Conservation (phyloP, 2,888 invertebrate genomes). For the Orthosia gracilis region DNA sequence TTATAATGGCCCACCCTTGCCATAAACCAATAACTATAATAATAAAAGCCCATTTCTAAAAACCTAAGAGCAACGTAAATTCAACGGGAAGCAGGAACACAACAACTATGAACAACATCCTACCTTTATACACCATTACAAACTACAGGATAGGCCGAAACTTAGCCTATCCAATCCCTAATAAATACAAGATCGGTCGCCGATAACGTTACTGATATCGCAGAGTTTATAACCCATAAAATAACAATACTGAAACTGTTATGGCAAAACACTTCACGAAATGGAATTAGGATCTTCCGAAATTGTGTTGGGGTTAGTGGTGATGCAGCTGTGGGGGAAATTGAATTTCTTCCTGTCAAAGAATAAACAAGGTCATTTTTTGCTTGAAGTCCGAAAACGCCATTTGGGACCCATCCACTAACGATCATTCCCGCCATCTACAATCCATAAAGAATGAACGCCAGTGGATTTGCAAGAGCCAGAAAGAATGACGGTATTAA, state of each 20-base stretch:
- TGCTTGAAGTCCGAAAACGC: too few relatives aligned
- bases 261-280: slow-evolving; percentile 45
- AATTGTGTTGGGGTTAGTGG: slow-evolving; percentile 23
- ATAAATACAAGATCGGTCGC: slow-evolving; percentile 59
- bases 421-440: too few relatives aligned
- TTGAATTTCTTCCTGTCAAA: slow-evolving; percentile 3
- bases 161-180: slow-evolving; percentile 51
- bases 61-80: slow-evolving; percentile 19
- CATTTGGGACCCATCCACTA: too few relatives aligned
- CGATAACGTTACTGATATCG: slow-evolving; percentile 56
- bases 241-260: slow-evolving; percentile 55
- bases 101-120: slow-evolving; percentile 34
- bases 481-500: too few relatives aligned
- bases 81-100: slow-evolving; percentile 14
- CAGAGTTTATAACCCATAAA: slow-evolving; percentile 53
- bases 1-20: background rate
- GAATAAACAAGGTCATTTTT: background rate
- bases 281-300: slow-evolving; percentile 39
- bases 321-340: slow-evolving; percentile 16
- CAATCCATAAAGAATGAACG: too few relatives aligned
- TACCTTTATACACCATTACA: slow-evolving; percentile 32
- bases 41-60: slow-evolving; percentile 2
- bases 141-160: slow-evolving; percentile 48
- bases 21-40: slow-evolving; percentile 8
- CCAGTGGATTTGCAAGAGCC: too few relatives aligned